Base-by-base conservation (phyloP, 2,888 invertebrate genomes). In the Pyralis farinalis region DNA sequence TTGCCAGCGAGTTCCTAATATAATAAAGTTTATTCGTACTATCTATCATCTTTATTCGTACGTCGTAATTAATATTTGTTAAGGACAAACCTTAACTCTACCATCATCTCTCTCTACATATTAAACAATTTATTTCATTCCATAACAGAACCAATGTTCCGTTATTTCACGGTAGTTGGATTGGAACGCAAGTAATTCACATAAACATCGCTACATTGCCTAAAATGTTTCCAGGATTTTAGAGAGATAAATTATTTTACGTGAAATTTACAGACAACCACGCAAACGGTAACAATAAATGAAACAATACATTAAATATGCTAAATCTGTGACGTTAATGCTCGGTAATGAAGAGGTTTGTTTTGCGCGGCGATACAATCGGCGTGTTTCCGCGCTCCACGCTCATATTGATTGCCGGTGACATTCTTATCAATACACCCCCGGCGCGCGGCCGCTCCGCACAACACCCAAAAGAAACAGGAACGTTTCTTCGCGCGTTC, bases 361-460 rank as follows among this genome's bases (percentile, higher is more conserved):
- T 30, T 36, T 20, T 25, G 43, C 43, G 45, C 40, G 40, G 29
- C 22, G 47, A 31, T 33, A 46, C 40, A 30, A 37, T 35, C 42
- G 35, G 42, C 40, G 47, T 37, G 49, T 41, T 50, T 35, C 46
- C 64, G 59, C 55, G 58, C 63, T 62, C 63, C 63, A 63, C 58
- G 82, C 82, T 83, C 84, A 86, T 91, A 92, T 92, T 90, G 91
- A 91, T 91, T 90, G 73, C 76, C 79, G 90, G 91, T 91, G 91
- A 92, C 92, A 92, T 91, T 91, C 87, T 91, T 90, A 91, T 91
- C 91, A 91, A 90, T 90, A 85, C 89, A 66, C 71, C 75, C 71
- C 89, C 83, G 82, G 76, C 71, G 74, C 74, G 73, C 81, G 80
- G 67, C 76, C 77, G 78, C 75, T 67, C 77, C 77, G 86, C 90